Evolutionary conservation across 64 coral and sea anemone species (phyloP).

Genomic region (Stylophora pistillata): DNA sequence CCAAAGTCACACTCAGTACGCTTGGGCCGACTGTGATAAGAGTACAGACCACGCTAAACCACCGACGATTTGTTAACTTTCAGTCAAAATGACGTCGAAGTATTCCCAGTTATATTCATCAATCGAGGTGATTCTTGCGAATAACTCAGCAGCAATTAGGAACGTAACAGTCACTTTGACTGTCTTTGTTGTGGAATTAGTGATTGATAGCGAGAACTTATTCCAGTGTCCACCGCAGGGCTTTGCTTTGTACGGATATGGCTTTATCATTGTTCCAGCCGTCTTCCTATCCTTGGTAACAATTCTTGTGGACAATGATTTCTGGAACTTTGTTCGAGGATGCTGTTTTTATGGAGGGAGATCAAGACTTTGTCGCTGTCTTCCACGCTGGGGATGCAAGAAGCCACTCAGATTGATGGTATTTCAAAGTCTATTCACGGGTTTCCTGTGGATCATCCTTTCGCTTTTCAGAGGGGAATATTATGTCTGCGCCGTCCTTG

Average conservation of each 20-base stretch:
- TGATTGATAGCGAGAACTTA: constrained; percentile 63
- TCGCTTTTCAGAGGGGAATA: constrained; percentile 72
- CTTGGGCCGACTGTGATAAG: no score
- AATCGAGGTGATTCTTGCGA: no score
- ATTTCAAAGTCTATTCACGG: constrained; percentile 57
- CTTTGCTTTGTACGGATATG: constrained; percentile 49
- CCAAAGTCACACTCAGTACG: no score
- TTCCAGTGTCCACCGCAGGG: constrained; percentile 66
- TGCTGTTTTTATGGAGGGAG: constrained; percentile 73
- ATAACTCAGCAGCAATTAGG: constrained; percentile 53
- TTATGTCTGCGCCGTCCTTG: constrained; percentile 63
- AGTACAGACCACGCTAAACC: no score
- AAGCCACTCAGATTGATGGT: constrained; percentile 56
- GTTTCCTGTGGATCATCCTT: constrained; percentile 78
- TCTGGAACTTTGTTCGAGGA: constrained; percentile 77
- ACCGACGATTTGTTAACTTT: no score
- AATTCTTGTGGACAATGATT: constrained; percentile 67
- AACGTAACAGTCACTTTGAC: constrained; percentile 58
- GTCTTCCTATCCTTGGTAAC: constrained; percentile 65
- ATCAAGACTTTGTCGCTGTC: constrained; percentile 50
- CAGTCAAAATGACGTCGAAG: no score
- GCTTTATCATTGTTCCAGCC: constrained; percentile 70
- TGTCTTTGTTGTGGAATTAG: constrained; percentile 69
- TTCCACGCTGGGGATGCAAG: constrained; percentile 74
- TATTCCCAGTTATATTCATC: no score